Evolutionary conservation across 2,888 invertebrate species (phyloP).

Genomic region (Leptothorax acervorum): DNA sequence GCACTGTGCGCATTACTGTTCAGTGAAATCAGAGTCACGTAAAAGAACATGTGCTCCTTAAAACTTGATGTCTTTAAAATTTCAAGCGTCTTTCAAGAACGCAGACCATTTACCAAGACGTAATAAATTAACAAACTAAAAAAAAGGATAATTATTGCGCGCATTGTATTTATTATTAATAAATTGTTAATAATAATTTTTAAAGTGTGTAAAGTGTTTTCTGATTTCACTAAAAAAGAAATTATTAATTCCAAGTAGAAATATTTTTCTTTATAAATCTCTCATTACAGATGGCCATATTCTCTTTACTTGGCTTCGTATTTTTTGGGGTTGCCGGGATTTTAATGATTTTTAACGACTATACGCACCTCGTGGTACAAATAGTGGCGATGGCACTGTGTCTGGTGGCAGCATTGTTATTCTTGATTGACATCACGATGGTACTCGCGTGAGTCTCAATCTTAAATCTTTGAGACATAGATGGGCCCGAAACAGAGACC

Average conservation of each 20-base stretch:
- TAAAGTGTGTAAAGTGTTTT: background rate
- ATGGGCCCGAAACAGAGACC: background rate
- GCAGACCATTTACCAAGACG: background rate
- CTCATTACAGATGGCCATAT: conserved; percentile 76
- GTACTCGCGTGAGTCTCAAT: conserved; percentile 74
- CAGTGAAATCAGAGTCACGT: background rate
- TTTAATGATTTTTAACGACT: conserved; percentile 34
- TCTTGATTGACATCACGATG: conserved; percentile 75
- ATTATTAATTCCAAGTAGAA: background rate
- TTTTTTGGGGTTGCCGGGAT: conserved; percentile 74
- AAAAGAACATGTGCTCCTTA: background rate
- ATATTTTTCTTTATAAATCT: background rate
- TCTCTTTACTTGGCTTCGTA: conserved; percentile 77
- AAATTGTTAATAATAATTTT: background rate
- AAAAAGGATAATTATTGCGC: background rate
- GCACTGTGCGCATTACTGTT: background rate
- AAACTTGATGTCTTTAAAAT: background rate
- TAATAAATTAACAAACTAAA: background rate
- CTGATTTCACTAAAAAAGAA: background rate
- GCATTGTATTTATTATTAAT: background rate
- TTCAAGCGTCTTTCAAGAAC: background rate
- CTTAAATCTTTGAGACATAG: background rate
- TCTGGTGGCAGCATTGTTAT: conserved; percentile 70
- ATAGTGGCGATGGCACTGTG: background rate
- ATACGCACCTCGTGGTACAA: conserved; percentile 47